Conservation (phyloP, 2,113 vertebrate genomes). For the Alethe diademata region DNA sequence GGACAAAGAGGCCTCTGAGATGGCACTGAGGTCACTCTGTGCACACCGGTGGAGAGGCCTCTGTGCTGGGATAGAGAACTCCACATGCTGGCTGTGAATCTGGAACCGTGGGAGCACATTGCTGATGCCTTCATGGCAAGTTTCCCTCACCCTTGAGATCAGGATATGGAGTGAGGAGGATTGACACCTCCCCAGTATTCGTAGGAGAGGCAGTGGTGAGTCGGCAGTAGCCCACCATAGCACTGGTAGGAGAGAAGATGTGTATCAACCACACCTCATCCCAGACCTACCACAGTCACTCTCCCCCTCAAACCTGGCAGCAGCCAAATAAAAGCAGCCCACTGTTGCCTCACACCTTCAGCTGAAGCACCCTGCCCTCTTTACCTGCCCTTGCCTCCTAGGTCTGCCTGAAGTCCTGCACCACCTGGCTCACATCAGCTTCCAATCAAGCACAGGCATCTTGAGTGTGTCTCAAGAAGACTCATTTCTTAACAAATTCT, state of each 20-base stretch:
- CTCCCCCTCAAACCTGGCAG: background rate
- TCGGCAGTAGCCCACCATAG: background rate
- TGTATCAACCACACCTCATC: accelerated
- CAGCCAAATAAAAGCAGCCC: background rate
- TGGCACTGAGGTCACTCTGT: background rate
- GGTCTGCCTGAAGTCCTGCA: background rate
- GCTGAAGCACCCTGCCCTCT: background rate
- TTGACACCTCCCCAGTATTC: background rate
- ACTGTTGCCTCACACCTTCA: background rate
- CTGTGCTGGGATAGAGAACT: background rate
- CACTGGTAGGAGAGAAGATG: accelerated
- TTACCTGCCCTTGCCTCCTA: background rate
- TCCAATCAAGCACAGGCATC: background rate
- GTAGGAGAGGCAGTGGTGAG: background rate
- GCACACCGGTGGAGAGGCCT: background rate
- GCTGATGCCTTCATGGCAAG: background rate
- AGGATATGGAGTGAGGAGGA: background rate
- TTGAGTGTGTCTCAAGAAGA: background rate
- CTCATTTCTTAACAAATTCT: background rate
- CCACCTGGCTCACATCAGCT: background rate
- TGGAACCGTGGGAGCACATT: background rate
- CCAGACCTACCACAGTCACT: background rate
- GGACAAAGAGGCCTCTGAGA: background rate
- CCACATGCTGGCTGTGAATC: accelerated
- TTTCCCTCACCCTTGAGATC: background rate